phyloP scores from a whole-genome alignment of 64 coral and sea anemone genomes.

The Acropora tenuis region DNA sequence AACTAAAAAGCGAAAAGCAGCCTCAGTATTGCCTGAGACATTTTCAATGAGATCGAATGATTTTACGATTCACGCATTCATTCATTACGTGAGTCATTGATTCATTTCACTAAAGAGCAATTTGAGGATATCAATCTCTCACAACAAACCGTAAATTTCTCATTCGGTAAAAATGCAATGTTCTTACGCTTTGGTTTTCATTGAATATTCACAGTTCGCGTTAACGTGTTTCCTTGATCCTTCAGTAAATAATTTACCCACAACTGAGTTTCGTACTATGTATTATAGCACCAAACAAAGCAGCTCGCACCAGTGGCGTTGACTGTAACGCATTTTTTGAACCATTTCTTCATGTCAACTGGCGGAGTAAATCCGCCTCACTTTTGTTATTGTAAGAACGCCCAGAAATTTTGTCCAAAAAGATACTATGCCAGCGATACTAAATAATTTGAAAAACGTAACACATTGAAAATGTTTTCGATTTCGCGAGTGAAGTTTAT shows the following conservation, averaged over 20 bases:
- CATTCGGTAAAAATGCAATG: not conserved
- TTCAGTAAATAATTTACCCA: not conserved
- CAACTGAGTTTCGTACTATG: not conserved
- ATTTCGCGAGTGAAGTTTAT: too few species aligned
- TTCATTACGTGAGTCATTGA: not conserved
- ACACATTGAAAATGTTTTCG: too few species aligned
- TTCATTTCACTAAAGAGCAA: conserved; percentile 1
- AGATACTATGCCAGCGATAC: not conserved
- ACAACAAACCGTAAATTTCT: conserved; percentile 25
- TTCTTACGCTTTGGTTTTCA: not conserved
- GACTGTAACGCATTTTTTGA: too few species aligned
- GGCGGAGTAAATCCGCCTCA: not conserved
- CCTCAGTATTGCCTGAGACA: not conserved
- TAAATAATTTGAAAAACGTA: not conserved
- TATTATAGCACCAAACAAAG: too few species aligned
- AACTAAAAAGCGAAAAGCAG: not conserved
- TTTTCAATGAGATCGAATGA: not conserved
- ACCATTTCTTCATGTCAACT: not conserved
- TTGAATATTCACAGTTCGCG: too few species aligned
- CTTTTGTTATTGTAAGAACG: not conserved
- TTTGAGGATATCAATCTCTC: too few species aligned
- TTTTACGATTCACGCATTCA: not conserved
- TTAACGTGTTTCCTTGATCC: too few species aligned
- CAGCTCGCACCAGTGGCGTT: too few species aligned
- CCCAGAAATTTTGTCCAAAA: not conserved